These are phyloP conservation scores for Drosophila prostipennis DNA, from an alignment of 2,888 invertebrate species.

Conservation along the genomic window DNA sequence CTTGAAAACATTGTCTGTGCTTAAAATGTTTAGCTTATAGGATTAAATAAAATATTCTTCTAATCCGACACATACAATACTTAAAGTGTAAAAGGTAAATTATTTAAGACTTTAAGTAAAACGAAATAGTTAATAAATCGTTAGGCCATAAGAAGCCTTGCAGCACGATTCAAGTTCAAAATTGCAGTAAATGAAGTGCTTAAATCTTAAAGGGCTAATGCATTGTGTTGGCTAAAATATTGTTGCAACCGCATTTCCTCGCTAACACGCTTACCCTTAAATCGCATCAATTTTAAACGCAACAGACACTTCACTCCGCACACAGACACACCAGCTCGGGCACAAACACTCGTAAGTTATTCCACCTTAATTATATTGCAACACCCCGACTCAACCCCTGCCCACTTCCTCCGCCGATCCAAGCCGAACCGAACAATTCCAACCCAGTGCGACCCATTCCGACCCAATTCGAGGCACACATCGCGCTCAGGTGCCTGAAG, in stretches of 20 bases:
- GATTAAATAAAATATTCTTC: background rate
- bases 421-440: constrained; percentile 7
- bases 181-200: background rate
- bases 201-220: constrained; percentile 44
- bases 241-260: constrained; percentile 28
- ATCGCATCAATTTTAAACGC: constrained; percentile 64
- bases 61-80: too few relatives aligned
- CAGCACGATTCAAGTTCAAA: background rate
- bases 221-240: constrained; percentile 15
- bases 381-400: constrained; percentile 48
- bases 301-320: constrained; percentile 56
- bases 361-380: constrained; percentile 79
- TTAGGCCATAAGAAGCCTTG: background rate
- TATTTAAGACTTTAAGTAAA: too few relatives aligned
- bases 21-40: too few relatives aligned
- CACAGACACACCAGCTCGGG: constrained; percentile 22
- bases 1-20: background rate
- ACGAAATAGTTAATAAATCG: background rate
- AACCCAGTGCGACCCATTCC: constrained; percentile 36
- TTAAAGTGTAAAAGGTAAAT: too few relatives aligned
- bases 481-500: constrained; percentile 67
- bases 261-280: constrained; percentile 49
- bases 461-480: constrained; percentile 53
- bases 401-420: constrained; percentile 4
- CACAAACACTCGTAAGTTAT: constrained; percentile 61